phyloP scores from a whole-genome alignment of 2,797 vertebrate species.

The Paratrypauchen microcephalus region DNA sequence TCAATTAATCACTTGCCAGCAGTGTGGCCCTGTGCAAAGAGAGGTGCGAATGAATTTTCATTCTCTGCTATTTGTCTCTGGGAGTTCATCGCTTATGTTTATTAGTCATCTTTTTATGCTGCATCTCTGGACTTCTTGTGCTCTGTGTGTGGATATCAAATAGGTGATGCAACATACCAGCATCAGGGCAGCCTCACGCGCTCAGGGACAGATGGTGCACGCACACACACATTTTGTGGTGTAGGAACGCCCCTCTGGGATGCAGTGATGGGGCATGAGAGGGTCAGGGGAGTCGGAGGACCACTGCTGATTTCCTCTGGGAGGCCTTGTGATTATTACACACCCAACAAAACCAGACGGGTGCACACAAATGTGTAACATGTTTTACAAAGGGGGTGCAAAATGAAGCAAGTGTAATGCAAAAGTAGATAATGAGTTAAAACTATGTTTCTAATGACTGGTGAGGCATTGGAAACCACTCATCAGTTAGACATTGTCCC shows the following conservation, averaged over 20 bases:
- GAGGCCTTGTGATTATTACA: constrained; percentile 82
- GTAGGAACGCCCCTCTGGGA: constrained; percentile 80
- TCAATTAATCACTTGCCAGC: constrained; percentile 90
- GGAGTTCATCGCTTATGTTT: constrained; percentile 95
- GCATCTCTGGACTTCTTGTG: constrained; percentile 66
- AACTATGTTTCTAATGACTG: background rate
- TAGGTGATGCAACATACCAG: constrained; percentile 66
- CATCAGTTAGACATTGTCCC: background rate
- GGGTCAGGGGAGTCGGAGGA: constrained; percentile 79
- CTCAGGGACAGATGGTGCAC: constrained; percentile 74
- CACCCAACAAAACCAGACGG: constrained; percentile 40
- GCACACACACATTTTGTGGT: constrained; percentile 26
- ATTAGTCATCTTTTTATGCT: constrained; percentile 87
- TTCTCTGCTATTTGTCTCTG: constrained; percentile 86
- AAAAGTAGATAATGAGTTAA: constrained; percentile 2
- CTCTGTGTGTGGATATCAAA: constrained; percentile 30
- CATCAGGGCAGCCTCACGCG: constrained; percentile 45
- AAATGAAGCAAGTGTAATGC: constrained; percentile 1
- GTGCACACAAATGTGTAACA: constrained; percentile 14
- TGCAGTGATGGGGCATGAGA: constrained; percentile 71
- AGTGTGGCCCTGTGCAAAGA: constrained; percentile 85
- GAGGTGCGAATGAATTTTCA: constrained; percentile 94
- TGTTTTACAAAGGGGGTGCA: background rate
- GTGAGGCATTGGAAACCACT: background rate
- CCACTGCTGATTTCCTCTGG: constrained; percentile 93